Conservation (phyloP, 2,113 vertebrate species). For the Lathamus discolor region DNA sequence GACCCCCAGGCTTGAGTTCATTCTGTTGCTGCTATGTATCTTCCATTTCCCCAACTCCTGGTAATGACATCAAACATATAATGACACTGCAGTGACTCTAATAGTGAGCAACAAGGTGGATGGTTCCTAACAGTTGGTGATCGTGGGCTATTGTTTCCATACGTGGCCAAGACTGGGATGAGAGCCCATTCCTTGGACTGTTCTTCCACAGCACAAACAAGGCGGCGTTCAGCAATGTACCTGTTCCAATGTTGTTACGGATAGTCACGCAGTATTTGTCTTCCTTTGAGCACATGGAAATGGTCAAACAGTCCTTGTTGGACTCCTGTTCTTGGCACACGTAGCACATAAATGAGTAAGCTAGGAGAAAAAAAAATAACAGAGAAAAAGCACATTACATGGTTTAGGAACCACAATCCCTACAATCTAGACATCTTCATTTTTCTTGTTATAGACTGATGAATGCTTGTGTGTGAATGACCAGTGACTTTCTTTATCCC, state of each 20-base stretch:
- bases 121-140: not conserved
- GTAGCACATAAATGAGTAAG: constrained; percentile 45
- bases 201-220: not conserved
- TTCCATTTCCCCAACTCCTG: not conserved
- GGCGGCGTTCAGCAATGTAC: not conserved
- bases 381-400: not conserved
- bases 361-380: not conserved
- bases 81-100: not conserved
- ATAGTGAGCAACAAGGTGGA: not conserved
- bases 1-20: not conserved
- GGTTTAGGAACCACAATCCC: not conserved
- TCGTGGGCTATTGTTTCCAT: fast-evolving
- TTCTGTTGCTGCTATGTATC: not conserved
- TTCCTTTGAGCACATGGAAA: constrained; percentile 38
- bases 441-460: not conserved
- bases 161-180: not conserved
- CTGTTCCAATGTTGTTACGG: not conserved
- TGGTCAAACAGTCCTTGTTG: constrained; percentile 54
- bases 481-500: constrained; percentile 1
- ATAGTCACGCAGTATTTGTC: constrained; percentile 44
- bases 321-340: constrained; percentile 46
- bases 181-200: not conserved
- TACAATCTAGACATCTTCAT: not conserved
- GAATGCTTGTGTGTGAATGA: not conserved
- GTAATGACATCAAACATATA: not conserved